Conservation (phyloP, 2,113 vertebrate genomes). For the Alosa alosa region DNA sequence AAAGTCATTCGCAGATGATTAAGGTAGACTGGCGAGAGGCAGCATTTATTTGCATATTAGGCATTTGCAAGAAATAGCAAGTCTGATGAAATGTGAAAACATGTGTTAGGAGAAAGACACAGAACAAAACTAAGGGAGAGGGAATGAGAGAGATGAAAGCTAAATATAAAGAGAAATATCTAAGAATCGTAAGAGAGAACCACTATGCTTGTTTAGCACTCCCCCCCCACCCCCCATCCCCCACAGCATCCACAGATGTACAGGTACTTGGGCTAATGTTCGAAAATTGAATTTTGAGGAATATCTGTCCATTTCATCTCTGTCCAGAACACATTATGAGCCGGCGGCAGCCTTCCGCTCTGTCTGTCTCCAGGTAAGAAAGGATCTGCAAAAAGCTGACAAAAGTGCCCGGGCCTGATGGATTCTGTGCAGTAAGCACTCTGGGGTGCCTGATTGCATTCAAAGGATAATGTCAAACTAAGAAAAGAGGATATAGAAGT, state of each 20-base stretch:
- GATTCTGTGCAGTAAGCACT: conserved; percentile 25
- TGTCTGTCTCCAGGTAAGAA: conserved; percentile 16
- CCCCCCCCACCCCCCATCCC: neutral
- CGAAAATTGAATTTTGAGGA: conserved; percentile 26
- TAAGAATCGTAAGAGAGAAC: neutral
- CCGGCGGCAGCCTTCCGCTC: neutral
- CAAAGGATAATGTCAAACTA: neutral
- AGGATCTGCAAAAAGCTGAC: conserved; percentile 15
- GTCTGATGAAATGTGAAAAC: neutral
- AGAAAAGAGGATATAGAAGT: neutral
- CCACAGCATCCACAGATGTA: neutral
- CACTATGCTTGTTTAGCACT: neutral
- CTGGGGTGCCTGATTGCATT: conserved; percentile 9
- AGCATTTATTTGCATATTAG: conserved; percentile 15
- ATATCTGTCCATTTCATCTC: conserved; percentile 32
- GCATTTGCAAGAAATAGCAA: conserved; percentile 12
- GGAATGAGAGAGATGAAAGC: neutral
- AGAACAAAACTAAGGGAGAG: neutral
- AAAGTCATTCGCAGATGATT: conserved; percentile 19
- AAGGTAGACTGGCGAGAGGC: conserved; percentile 15
- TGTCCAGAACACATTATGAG: conserved; percentile 17
- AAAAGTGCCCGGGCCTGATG: conserved; percentile 16
- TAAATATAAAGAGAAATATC: neutral
- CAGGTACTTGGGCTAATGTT: neutral
- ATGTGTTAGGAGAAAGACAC: neutral